phyloP scores from a whole-genome alignment of 2,888 invertebrate genomes.

The Parochlus steinenii region DNA sequence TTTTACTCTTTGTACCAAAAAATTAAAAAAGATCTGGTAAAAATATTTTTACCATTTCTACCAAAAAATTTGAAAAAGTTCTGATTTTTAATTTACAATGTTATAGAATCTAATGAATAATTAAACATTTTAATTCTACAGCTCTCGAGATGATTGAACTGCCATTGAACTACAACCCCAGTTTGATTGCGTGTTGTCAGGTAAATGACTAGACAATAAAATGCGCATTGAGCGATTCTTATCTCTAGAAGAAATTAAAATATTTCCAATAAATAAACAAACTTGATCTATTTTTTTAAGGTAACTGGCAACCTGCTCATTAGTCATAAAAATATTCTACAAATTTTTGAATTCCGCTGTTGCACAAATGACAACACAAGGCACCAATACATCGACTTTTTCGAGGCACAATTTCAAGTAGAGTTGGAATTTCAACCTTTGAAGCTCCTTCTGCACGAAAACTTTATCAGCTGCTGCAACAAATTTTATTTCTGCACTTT shows the following conservation, averaged over 20 bases:
- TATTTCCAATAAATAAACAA: too few species aligned
- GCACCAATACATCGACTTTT: slow-evolving; percentile 50
- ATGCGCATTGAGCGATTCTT: too few species aligned
- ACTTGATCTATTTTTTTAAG: too few species aligned
- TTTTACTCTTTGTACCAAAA: too few species aligned
- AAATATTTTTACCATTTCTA: too few species aligned
- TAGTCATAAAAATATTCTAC: slow-evolving; percentile 23
- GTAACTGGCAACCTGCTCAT: slow-evolving; percentile 32
- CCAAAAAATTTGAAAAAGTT: too few species aligned
- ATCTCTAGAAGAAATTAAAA: too few species aligned
- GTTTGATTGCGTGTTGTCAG: slow-evolving; percentile 45
- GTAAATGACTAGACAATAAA: slow-evolving; percentile 26
- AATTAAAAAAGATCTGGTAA: too few species aligned
- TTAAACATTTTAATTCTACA: too few species aligned
- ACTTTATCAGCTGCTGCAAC: slow-evolving; percentile 47
- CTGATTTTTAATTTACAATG: too few species aligned
- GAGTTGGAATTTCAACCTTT: slow-evolving; percentile 44
- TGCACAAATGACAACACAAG: slow-evolving; percentile 51
- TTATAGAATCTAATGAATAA: too few species aligned
- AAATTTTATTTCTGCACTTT: slow-evolving; percentile 45
- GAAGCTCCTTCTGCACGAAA: slow-evolving; percentile 44
- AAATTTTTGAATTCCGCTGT: slow-evolving; percentile 41
- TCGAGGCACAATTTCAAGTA: slow-evolving; percentile 45
- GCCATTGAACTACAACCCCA: slow-evolving; percentile 42
- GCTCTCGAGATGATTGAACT: slow-evolving; percentile 55